These are phyloP conservation scores for Cheilosia urbana DNA, from an alignment of 2,888 invertebrate genomes.

Conservation along the genomic window DNA sequence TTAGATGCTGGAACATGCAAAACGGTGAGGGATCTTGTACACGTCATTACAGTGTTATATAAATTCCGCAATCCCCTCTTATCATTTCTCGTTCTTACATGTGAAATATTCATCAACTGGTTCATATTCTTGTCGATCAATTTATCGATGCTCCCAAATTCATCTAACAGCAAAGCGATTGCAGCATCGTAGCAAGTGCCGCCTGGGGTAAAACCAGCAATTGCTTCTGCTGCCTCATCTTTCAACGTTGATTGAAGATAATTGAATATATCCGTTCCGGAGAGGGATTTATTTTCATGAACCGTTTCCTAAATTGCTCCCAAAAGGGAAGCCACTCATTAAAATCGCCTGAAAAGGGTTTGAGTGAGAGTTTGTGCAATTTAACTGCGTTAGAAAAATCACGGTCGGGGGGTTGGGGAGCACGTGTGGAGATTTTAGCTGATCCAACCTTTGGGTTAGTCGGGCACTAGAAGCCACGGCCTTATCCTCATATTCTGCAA, in stretches of 20 bases:
- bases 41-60: slow-evolving; percentile 28
- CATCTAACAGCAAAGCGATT: background rate
- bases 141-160: slow-evolving; percentile 14
- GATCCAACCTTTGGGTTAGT: background rate
- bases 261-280: no score
- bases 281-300: no score
- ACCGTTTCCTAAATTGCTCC: no score
- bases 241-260: no score
- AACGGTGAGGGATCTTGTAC: slow-evolving; percentile 27
- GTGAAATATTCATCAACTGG: slow-evolving; percentile 29
- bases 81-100: slow-evolving; percentile 16
- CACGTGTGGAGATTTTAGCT: background rate
- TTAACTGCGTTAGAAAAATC: background rate
- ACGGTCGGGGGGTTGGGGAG: background rate
- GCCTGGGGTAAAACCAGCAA: background rate
- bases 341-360: slow-evolving; percentile 19
- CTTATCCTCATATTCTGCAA: background rate
- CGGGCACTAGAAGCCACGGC: background rate
- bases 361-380: slow-evolving; percentile 3
- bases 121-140: slow-evolving; percentile 20
- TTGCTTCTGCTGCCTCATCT: background rate
- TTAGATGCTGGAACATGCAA: slow-evolving; percentile 9
- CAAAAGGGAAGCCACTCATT: no score
- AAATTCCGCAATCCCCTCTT: slow-evolving; percentile 21
- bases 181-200: background rate